These are phyloP conservation scores for Dufourea novaeangliae DNA, from an alignment of 1,140 invertebrate genomes.

Conservation along the genomic window DNA sequence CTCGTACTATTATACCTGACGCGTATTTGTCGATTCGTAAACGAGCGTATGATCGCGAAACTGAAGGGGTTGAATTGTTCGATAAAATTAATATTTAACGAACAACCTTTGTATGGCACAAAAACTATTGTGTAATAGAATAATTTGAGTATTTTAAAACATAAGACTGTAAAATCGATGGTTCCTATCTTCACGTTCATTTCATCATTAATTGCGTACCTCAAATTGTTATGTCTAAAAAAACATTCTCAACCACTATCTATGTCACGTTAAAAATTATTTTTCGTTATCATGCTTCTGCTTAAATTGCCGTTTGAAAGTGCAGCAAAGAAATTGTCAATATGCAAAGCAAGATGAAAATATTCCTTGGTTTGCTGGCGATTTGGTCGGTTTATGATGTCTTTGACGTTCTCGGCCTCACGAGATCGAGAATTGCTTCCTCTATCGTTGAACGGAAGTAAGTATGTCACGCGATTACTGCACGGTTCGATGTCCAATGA, in stretches of 20 bases:
- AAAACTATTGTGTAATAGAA: too few species aligned
- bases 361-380: conserved; percentile 12
- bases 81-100: neutral
- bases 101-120: neutral
- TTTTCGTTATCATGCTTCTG: neutral
- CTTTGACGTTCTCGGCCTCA: neutral
- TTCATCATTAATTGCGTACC: too few species aligned
- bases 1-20: neutral
- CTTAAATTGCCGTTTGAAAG: too few species aligned
- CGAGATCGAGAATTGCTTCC: neutral
- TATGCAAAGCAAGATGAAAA: conserved; percentile 28
- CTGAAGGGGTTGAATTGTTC: too few species aligned
- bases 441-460: neutral
- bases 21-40: neutral
- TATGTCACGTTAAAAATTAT: neutral
- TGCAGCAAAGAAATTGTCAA: neutral
- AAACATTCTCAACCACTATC: too few species aligned
- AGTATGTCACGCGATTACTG: neutral
- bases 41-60: neutral
- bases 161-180: too few species aligned
- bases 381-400: conserved; percentile 24
- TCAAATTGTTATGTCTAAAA: too few species aligned
- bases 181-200: too few species aligned
- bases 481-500: neutral
- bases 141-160: too few species aligned